Percentiles rank a stretch among this genome's conserved stretches.
Evolutionary conservation across 2,888 invertebrate genomes (phyloP).

Genomic region (Monopis laevigella): DNA sequence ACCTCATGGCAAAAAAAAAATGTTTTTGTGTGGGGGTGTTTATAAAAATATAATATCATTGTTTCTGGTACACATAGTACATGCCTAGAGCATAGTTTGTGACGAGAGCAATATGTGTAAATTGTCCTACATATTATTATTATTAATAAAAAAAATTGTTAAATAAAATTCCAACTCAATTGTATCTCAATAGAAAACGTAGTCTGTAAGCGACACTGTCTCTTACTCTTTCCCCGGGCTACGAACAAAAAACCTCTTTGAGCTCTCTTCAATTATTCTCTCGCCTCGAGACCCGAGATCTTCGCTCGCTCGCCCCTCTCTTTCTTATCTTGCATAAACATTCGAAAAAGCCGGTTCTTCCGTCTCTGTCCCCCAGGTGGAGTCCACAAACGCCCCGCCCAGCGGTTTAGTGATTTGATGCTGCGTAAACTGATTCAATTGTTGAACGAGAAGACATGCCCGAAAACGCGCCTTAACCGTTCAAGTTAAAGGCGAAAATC

Average conservation of each 20-base stretch:
- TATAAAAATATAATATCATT: too few relatives aligned
- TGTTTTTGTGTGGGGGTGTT: too few relatives aligned
- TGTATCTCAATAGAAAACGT: neutral
- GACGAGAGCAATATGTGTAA: too few relatives aligned
- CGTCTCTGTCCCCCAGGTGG: constrained; percentile 54
- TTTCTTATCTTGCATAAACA: constrained; percentile 31
- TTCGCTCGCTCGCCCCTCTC: constrained; percentile 34
- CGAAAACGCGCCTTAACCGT: constrained; percentile 53
- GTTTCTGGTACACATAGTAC: too few relatives aligned
- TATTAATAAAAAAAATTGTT: neutral
- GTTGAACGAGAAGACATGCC: constrained; percentile 42
- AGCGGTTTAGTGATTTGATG: constrained; percentile 69
- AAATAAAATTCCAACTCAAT: neutral
- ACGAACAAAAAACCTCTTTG: constrained; percentile 55
- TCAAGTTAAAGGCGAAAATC: constrained; percentile 60
- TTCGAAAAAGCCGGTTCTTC: constrained; percentile 30
- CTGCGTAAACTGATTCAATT: constrained; percentile 69
- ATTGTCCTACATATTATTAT: too few relatives aligned
- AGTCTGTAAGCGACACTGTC: constrained; percentile 45
- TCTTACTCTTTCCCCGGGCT: constrained; percentile 46
- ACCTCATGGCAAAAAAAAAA: too few relatives aligned
- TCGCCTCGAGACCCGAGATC: constrained; percentile 33
- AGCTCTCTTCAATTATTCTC: constrained; percentile 42
- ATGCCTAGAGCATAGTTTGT: too few relatives aligned
- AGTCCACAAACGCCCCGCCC: constrained; percentile 64